Percentiles rank a stretch among this genome's conserved stretches.
phyloP scores from a whole-genome alignment of 92 coral and sea anemone genomes.

The Plumapathes pennacea region DNA sequence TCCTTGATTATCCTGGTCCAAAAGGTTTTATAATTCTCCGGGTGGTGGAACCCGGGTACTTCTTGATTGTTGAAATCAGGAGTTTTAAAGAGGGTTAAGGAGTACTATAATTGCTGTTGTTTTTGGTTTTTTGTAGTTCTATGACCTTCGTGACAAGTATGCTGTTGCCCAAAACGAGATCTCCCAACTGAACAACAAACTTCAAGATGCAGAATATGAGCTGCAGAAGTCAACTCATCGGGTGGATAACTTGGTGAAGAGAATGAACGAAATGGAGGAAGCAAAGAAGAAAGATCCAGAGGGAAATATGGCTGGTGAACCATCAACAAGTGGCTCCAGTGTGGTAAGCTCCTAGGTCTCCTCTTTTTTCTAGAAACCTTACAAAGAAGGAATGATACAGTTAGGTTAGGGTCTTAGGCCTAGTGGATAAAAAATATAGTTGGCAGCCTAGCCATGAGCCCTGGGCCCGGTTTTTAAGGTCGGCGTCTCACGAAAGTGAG shows the following conservation, averaged over 20 bases:
- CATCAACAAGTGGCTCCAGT: conserved; percentile 47
- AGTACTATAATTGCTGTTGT: no score
- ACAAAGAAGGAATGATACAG: no score
- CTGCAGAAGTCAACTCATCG: conserved; percentile 94
- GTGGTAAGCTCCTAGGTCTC: conserved; percentile 33
- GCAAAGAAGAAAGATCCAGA: conserved; percentile 70
- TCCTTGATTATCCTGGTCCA: no score
- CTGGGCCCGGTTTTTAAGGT: no score
- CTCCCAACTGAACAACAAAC: conserved; percentile 81
- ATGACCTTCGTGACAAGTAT: conserved; percentile 93
- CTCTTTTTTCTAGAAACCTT: background rate
- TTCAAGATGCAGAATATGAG: conserved; percentile 92
- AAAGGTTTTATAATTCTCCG: no score
- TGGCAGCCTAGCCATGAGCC: no score
- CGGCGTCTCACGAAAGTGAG: no score
- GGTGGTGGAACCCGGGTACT: no score
- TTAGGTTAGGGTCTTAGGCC: no score
- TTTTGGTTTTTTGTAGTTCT: conserved; percentile 86
- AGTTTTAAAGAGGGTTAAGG: no score
- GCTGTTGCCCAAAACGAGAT: conserved; percentile 89
- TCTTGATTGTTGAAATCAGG: no score
- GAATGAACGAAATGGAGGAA: conserved; percentile 83
- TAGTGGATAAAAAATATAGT: no score
- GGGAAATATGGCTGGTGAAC: conserved; percentile 70
- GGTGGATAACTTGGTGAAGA: conserved; percentile 89